These are phyloP conservation scores for Anadara kagoshimensis DNA, from an alignment of 1,140 invertebrate species.

Conservation along the genomic window DNA sequence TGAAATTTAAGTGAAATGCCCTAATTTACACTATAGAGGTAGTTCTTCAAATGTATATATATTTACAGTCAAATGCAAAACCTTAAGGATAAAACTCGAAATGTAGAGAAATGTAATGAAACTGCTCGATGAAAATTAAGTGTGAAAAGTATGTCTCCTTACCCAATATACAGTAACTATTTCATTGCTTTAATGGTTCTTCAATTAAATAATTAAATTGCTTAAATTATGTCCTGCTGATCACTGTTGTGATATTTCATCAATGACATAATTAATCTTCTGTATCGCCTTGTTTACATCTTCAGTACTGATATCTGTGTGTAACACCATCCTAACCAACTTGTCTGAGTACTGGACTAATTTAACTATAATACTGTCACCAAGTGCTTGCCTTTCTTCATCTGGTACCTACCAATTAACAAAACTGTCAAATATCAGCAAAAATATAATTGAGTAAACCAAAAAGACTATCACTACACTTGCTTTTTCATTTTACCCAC, in stretches of 20 bases:
- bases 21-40: no score
- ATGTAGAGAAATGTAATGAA: no score
- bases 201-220: no score
- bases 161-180: no score
- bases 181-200: no score
- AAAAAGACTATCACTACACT: background rate
- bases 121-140: no score
- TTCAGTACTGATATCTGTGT: conserved; percentile 81
- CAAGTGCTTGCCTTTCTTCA: conserved; percentile 74
- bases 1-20: no score
- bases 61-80: no score
- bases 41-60: no score
- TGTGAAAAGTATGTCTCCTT: no score
- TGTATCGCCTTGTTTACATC: conserved; percentile 76
- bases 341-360: conserved; percentile 76
- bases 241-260: conserved; percentile 46
- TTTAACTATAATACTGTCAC: conserved; percentile 76
- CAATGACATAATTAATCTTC: conserved; percentile 70
- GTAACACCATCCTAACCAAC: conserved; percentile 80
- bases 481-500: background rate
- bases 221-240: no score
- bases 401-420: conserved; percentile 74
- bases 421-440: conserved; percentile 1
- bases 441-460: background rate
- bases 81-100: no score